phyloP scores from a whole-genome alignment of 2,113 vertebrate species.

The Myotis brandtii region DNA sequence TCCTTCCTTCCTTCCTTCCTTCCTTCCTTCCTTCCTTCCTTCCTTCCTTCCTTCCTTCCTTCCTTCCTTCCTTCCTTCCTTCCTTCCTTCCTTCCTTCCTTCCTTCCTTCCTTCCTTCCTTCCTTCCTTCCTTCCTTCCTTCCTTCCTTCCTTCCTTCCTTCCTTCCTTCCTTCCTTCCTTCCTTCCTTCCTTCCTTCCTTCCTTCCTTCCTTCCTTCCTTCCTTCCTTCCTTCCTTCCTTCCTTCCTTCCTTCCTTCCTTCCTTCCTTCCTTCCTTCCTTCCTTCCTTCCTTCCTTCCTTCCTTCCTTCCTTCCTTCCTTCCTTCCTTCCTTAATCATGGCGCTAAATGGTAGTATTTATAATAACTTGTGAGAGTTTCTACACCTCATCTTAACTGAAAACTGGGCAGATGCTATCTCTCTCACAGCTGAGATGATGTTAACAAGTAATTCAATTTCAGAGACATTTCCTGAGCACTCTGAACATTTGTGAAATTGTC shows the following conservation, averaged over 20 bases:
- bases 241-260: neutral
- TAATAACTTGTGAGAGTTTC: neutral
- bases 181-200: neutral
- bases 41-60: neutral
- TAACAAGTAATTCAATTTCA: constrained; percentile 50
- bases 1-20: neutral
- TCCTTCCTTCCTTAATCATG: neutral
- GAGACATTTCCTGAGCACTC: constrained; percentile 15
- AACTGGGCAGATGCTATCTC: constrained; percentile 21
- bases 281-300: too few relatives aligned
- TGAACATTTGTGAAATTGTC: constrained; percentile 30
- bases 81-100: neutral
- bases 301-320: neutral
- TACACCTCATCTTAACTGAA: neutral
- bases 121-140: neutral
- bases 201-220: too few relatives aligned
- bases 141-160: too few relatives aligned
- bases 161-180: neutral
- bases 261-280: neutral
- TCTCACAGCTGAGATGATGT: constrained; percentile 44
- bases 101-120: too few relatives aligned
- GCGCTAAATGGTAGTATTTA: neutral
- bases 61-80: neutral
- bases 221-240: neutral
- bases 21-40: neutral